These are phyloP conservation scores for Phaethon lepturus DNA, from an alignment of 2,113 vertebrate genomes.

Conservation along the genomic window DNA sequence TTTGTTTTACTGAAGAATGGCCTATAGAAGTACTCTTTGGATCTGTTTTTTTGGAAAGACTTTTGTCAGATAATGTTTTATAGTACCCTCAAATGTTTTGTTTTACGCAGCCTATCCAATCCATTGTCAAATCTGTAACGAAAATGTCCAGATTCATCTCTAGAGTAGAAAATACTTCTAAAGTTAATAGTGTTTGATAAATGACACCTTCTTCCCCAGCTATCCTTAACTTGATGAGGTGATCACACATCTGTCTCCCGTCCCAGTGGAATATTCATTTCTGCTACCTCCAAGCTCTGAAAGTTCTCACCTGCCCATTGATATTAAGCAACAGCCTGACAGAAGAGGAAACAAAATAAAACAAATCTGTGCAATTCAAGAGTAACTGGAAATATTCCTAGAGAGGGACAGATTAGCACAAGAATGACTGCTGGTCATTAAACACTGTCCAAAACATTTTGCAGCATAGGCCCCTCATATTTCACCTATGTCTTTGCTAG, in stretches of 20 bases:
- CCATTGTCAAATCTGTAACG: neutral
- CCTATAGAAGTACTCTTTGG: neutral
- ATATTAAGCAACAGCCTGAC: constrained; percentile 32
- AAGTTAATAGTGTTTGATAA: constrained; percentile 28
- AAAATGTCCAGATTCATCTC: neutral
- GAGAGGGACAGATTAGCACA: constrained; percentile 10
- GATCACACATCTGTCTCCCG: neutral
- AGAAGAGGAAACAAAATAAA: constrained; percentile 32
- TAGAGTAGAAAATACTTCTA: constrained; percentile 4
- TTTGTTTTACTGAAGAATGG: constrained; percentile 46
- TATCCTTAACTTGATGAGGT: neutral
- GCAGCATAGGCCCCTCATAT: neutral
- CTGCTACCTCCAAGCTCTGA: constrained; percentile 7
- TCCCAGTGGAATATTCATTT: neutral
- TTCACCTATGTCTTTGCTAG: neutral
- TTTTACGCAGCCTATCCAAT: neutral
- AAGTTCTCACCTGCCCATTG: constrained; percentile 9
- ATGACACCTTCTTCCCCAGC: neutral
- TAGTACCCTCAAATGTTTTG: neutral
- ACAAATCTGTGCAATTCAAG: neutral
- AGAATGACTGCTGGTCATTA: constrained; percentile 5
- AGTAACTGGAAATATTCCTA: constrained; percentile 25
- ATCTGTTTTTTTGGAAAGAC: neutral
- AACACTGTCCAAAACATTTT: neutral
- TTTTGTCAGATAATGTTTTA: constrained; percentile 27